Base-by-base conservation (phyloP, 1,140 invertebrate genomes). In the Chrysopa pallens region DNA sequence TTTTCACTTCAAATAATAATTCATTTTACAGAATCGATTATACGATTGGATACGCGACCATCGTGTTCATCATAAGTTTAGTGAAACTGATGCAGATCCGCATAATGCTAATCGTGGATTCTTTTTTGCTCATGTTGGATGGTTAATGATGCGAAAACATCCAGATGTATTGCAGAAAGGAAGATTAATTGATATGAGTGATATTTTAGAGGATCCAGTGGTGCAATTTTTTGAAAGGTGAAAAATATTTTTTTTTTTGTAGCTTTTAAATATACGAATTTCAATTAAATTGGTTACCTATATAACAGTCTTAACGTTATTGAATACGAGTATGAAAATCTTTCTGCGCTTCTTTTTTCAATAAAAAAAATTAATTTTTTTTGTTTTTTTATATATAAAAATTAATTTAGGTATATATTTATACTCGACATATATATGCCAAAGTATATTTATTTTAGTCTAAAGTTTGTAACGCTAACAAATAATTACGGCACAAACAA, bases 51-150 rank as follows among this genome's bases (percentile, higher is more conserved):
- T 78, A 2, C 61, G 76, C 17, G 87, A 92, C 60, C 88, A 93
- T 62, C 67, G 87, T 8, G 76, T 89, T 1, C 89, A 94, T 55
- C 89, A 94, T 59, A 91, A 91, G 57, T 88, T 74, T 62, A 80
- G 79, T 0, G 89, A 94, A 54, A 90, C 87, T 0, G 74, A 86
- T 53, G 88, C 86, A 0, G 89, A 94, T 63, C 89, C 89, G 0
- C 87, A 93, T 55, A 84, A 92, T 55, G 78, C 77, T 6, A 76
- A 74, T 35, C 68, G 87, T n/a, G 90, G 89, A 0, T 90, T 93
- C 61, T 93, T 91, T 64, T 94, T 91, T 61, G 66, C 87, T 0
- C 89, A 93, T 52, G 76, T 92, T 27, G 89, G 89, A 1, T 94
- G 89, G 90, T 65, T 93, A 48, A 74, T 85, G 74, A 69, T 74